Base-by-base conservation (phyloP, 2,113 vertebrate genomes). In the Neoarius graeffei region DNA sequence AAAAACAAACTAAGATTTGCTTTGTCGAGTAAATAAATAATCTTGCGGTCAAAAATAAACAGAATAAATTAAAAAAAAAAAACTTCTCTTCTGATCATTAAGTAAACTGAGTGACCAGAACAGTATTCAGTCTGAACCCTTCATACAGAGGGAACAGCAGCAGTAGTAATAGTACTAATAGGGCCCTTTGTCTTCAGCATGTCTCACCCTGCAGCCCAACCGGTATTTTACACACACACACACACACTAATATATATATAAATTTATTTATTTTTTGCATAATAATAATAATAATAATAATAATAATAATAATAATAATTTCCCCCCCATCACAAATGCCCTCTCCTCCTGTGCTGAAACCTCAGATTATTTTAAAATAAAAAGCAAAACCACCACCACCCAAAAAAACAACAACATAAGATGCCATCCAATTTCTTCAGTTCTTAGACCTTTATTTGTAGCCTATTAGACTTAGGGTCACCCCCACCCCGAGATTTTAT, bases 181-280 rank as follows among this genome's bases (percentile, higher is more conserved):
- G 19, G 66, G 25, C 25, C 35, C 69, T 87, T 83, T 87, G 81
- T 87, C 66, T 87, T 57, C 62, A 42, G 30, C 25, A 30, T 71
- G 62, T 67, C 64, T 87, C 35, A 87, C 80, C 23, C 48, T 5
- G n/a, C 56, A 80, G 25, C 25, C 73, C 8, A 67, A 59, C 52
- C 71, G 54, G 76, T 56, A 25, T 52, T 8, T 76, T 20, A 56
- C 23, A 20, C 19, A 25, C 62, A 42, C 11, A 52, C 62, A 54
- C 15, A 27, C 50, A 67, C 14, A 17, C 73, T n/a, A n/a, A 74
- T 19, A 48, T 30, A 42, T 14, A 73, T 11, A 67, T 4, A 27
- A 42, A 42, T 42, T 42, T 42, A 42, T 42, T 42, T 42, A n/a
- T n/a, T n/a, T n/a, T n/a, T n/a, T n/a, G n/a, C 1, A 35, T 35